A percentile compares a stretch with the other conserved stretches of the same genome.
Evolutionary conservation across 2,888 invertebrate species (phyloP).

Genomic region (Spodoptera littoralis): DNA sequence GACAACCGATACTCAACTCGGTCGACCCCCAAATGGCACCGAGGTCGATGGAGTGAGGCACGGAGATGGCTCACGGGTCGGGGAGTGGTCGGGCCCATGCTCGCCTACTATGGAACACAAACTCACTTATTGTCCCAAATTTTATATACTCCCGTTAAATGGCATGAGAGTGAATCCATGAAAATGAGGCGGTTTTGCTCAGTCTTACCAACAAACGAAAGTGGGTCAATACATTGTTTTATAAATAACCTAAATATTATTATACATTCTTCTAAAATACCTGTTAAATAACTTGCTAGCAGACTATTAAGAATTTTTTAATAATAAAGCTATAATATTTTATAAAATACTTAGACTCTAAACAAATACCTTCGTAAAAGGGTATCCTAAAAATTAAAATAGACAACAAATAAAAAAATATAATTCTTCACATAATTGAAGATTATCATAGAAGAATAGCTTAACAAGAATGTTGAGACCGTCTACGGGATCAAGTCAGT

Average conservation of each 20-base stretch:
- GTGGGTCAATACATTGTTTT: neutral
- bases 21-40: constrained; percentile 44
- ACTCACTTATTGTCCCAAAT: constrained; percentile 30
- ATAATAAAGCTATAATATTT: too few species aligned
- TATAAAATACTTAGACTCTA: too few species aligned
- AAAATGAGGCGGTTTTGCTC: constrained; percentile 5
- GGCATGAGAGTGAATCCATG: constrained; percentile 2
- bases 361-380: too few species aligned
- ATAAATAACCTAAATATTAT: neutral
- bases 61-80: constrained; percentile 23
- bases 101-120: constrained; percentile 23
- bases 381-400: neutral
- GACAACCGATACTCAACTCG: constrained; percentile 11
- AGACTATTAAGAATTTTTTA: too few species aligned
- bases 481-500: constrained; percentile 11
- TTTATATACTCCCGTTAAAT: constrained; percentile 12
- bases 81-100: constrained; percentile 22
- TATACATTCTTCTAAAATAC: too few species aligned
- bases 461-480: constrained; percentile 1
- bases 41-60: constrained; percentile 45
- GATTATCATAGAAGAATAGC: constrained; percentile 1
- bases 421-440: neutral
- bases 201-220: neutral
- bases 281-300: too few species aligned
- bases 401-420: neutral